Base-by-base conservation (phyloP, 2,888 invertebrate genomes). In the Eudemis profundana region DNA sequence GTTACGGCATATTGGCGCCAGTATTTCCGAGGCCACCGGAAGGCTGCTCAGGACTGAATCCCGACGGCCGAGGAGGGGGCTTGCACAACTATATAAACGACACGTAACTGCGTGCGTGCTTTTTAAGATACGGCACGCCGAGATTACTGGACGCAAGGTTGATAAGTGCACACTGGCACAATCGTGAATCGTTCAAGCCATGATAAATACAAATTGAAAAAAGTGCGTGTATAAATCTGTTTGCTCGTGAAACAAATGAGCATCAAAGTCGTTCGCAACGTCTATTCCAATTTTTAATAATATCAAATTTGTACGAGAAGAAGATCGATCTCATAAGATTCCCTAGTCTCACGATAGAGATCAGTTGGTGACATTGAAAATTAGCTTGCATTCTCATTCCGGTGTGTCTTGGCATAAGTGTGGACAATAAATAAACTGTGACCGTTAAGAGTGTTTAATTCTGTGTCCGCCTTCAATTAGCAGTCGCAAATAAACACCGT, bases 21-120 rank as follows among this genome's bases (percentile, higher is more conserved):
- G 70, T 68, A 71, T 69, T 66, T 63, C 70, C 70, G 78, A 79
- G 79, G 81, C 78, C 79, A 77, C 73, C 61, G 69, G 74, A 74
- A 65, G 53, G 70, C 68, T 33, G 33, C 70, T 64, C 76, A 78
- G 74, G 78, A 79, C 27, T 27, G 27, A 27, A 27, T 61, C 57
- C 63, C 60, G 70, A 73, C 72, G 72, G 70, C 70, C 69, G 64
- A 73, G 71, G 70, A 67, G 74, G 75, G 72, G 70, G 60, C 62
- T 68, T 72, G 72, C 72, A 73, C 69, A 72, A 69, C 68, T 64
- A 64, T 70, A 61, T 67, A 69, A 66, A 61, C 60, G 54, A 62
- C 66, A 62, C 14, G 51, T 61, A 51, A 62, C n/a, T 66, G 61
- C 68, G 54, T 66, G 69, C 65, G 63, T 56, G 70, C 54, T 60